Base-by-base conservation (phyloP, 2,888 invertebrate species). In the Trachelus stipa region DNA sequence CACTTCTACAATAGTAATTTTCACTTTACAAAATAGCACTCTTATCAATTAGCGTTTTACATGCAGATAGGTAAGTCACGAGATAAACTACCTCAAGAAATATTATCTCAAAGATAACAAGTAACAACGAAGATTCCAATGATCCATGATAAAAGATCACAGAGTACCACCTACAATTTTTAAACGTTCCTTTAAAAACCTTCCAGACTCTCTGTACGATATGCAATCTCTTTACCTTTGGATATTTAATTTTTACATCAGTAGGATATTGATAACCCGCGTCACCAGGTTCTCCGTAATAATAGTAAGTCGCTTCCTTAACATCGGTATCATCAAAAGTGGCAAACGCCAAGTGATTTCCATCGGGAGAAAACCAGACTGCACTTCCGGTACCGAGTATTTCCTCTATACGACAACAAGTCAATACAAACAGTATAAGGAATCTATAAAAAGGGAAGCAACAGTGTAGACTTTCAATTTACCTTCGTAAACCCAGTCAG, bases 401-500 rank as follows among this genome's bases (percentile, higher is more conserved):
- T 91, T 97, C 97, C 94, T 97, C 97, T 96, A 92, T 33, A 92
- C 92, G 81, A 68, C 4, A 34, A 74, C 34, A 73, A 73, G 71
- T 71, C 71, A 71, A 31, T 31, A 15, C 3, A 33, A 31, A 23
- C 15, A 6, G 23, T 4, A 4, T 0, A 34, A 23, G 35, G 15
- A 34, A 34, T 34, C 12, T 35, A 12, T n/a, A 34, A 34, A 73
- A 0, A 73, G 34, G 23, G 15, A 68, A 69, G 30, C 35, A 15
- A 68, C 34, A 23, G 30, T 30, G 34, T 15, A 31, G 73, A 30
- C 74, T 23, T 23, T 23, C 6, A 34, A 76, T 77, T 80, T 90
- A 96, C 96, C 96, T 94, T 98, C 98, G 89, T 98, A 98, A 68
- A 98, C 95, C 98, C 98, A 98, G 91, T 98, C 98, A 12, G 97